Base-by-base conservation (phyloP, 64 coral and sea anemone genomes). In the Montipora efflorescens region DNA sequence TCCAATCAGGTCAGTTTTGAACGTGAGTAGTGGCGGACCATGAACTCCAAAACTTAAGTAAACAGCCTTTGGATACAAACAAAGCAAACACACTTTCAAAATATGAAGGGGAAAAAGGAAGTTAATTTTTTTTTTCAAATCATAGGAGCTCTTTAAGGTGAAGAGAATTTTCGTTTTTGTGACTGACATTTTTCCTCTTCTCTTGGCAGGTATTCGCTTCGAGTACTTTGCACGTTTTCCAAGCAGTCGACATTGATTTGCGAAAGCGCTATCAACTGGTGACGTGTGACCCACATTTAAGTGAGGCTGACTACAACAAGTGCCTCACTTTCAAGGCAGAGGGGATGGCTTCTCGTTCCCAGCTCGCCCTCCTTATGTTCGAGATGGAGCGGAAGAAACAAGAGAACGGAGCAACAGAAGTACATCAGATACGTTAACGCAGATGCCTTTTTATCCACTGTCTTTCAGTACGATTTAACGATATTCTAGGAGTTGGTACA, bases 201-300 rank as follows among this genome's bases (percentile, higher is more conserved):
- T 48, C 6, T 78, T 67, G 46, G 16, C 48, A 89, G 87, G 74
- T 97, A 44, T 97, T 97, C 50, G 47, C 87, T 8, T 9, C 82
- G 5, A 97, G 83, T 82, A 48, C 87, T 8, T 62, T 97, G 4
- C 93, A 97, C 13, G 85, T 97, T 2, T 97, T 97, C 83, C 93
- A 93, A 25, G 96, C 96, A 28, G 89, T 97, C 15, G 96, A 97
- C 61, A 90, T 97, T 44, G 96, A 97, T 68, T 94, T 97, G 10
- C 80, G 89, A 7, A 97, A 92, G 80, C 88, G 78, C 7, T 97
- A 95, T 46, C 76, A 89, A 14, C 21, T 64, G 4, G 50, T 66
- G 50, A 61, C 43, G 18, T 97, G 96, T 70, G 50, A 84, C 43
- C 77, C 92, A 0, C 79, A 77, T 48, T 81, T 85, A 5, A 70